Percentiles rank a stretch among this genome's conserved stretches.
phyloP scores from a whole-genome alignment of 2,888 invertebrate genomes.

The Eupithecia exiguata region DNA sequence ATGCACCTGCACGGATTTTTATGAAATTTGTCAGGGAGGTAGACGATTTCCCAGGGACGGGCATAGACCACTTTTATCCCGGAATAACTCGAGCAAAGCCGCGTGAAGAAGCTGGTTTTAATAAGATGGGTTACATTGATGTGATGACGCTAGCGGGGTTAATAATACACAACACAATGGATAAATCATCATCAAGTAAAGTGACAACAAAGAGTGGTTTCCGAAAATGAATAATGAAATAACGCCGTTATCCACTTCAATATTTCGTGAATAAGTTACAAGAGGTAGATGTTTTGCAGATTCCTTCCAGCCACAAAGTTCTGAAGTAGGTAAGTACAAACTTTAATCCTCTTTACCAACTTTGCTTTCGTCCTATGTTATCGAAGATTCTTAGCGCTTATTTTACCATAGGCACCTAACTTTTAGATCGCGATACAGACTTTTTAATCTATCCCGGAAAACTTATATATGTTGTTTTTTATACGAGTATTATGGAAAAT shows the following conservation, averaged over 20 bases:
- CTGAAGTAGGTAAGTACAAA: conserved; percentile 39
- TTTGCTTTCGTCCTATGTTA: conserved; percentile 46
- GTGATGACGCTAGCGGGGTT: not conserved
- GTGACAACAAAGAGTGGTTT: conserved; percentile 1
- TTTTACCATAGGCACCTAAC: conserved; percentile 17
- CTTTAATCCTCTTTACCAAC: conserved; percentile 52
- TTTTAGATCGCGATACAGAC: not conserved
- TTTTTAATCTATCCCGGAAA: not conserved
- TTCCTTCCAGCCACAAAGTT: conserved; percentile 40
- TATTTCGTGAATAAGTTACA: conserved; percentile 28
- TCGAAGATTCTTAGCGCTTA: conserved; percentile 42
- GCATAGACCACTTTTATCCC: not conserved
- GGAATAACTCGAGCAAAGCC: not conserved
- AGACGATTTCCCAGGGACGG: too few relatives aligned
- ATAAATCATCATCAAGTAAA: too few relatives aligned
- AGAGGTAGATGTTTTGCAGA: conserved; percentile 26
- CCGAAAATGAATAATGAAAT: conserved; percentile 17
- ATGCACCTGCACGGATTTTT: not conserved
- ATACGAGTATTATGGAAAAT: not conserved
- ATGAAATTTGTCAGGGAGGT: too few relatives aligned
- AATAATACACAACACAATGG: not conserved
- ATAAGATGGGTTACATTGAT: not conserved
- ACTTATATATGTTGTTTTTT: not conserved
- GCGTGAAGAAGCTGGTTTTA: not conserved
- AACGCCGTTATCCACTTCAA: conserved; percentile 19